phyloP scores from a whole-genome alignment of 2,888 invertebrate species.

The Xestia sexstrigata region DNA sequence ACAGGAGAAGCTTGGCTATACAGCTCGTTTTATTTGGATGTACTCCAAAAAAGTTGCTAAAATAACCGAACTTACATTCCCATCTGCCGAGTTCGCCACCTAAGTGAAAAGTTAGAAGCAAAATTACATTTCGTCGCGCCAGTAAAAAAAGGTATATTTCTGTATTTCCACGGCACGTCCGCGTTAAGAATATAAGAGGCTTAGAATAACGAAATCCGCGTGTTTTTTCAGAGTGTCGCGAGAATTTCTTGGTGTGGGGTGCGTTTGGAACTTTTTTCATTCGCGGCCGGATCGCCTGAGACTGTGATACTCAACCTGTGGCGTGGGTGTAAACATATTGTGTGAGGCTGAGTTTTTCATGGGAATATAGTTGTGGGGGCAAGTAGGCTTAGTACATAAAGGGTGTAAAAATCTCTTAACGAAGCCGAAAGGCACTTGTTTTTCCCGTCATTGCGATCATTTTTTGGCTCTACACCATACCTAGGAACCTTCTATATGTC shows the following conservation, averaged over 20 bases:
- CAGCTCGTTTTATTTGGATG: conserved; percentile 79
- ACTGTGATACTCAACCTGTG: conserved; percentile 49
- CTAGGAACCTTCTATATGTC: too few relatives aligned
- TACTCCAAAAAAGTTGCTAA: conserved; percentile 82
- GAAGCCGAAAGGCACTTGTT: too few relatives aligned
- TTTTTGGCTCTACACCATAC: too few relatives aligned
- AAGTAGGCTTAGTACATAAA: neutral
- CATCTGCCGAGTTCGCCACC: conserved; percentile 77
- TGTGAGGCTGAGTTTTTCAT: neutral
- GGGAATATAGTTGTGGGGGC: neutral
- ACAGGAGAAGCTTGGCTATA: conserved; percentile 54
- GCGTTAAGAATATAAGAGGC: conserved; percentile 85
- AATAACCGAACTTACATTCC: conserved; percentile 82
- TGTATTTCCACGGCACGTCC: conserved; percentile 73
- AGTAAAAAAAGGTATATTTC: conserved; percentile 72
- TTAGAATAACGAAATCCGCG: conserved; percentile 83
- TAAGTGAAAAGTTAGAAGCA: conserved; percentile 86
- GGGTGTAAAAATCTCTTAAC: too few relatives aligned
- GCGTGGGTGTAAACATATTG: neutral
- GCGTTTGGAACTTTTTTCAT: conserved; percentile 81
- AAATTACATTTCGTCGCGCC: conserved; percentile 80
- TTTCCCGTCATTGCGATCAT: too few relatives aligned
- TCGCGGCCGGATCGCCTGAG: conserved; percentile 70
- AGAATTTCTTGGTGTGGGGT: conserved; percentile 70
- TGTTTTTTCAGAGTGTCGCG: conserved; percentile 72